Base-by-base conservation (phyloP, 2,888 invertebrate genomes). In the Oegoconia quadripuncta region DNA sequence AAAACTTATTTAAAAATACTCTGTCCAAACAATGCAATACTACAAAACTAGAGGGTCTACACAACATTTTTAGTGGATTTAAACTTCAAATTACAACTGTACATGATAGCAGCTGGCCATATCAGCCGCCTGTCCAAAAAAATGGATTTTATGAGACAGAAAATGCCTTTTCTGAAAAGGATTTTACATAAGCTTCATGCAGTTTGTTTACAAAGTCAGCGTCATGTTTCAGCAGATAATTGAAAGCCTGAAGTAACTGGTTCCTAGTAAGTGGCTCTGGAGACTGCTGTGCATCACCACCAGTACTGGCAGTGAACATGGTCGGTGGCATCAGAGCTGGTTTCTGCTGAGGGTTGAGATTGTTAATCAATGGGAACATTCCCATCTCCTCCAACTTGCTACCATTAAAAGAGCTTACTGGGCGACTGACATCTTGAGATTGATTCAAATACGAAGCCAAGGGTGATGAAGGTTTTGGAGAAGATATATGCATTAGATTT, bases 181-280 rank as follows among this genome's bases (percentile, higher is more conserved):
- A 94, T 80, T 95, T 95, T 12, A 97, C 93, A 72, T 97, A 97
- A 37, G 96, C 97, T 81, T 97, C 96, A 69, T 97, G 97, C 46
- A 97, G 88, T 76, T 95, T 96, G 65, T 92, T 93, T 22, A 96
- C 91, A 83, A 97, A 97, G 53, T 95, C 94, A 20, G 93, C 90
- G 75, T 97, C 97, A 77, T 94, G 94, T 83, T 95, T 93, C 41
- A 97, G 88, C 41, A 97, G 89, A 82, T 96, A 94, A 59, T 93
- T 92, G 65, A 97, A 92, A 17, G 97, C 96, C 83, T 97, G 96
- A 22, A 95, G 91, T 44, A 97, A 89, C 74, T 97, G 97, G 67
- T 95, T 94, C 73, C 93, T 93, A 29, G 95, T 97, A 34, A 97
- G 88, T 11, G 96, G 95, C 71, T 95, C 94, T 1, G 92, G 87